Evolutionary conservation across 2,888 invertebrate genomes (phyloP), one percentile per base, ranked within the genome.

Genomic region (Selenia dentaria): DNA sequence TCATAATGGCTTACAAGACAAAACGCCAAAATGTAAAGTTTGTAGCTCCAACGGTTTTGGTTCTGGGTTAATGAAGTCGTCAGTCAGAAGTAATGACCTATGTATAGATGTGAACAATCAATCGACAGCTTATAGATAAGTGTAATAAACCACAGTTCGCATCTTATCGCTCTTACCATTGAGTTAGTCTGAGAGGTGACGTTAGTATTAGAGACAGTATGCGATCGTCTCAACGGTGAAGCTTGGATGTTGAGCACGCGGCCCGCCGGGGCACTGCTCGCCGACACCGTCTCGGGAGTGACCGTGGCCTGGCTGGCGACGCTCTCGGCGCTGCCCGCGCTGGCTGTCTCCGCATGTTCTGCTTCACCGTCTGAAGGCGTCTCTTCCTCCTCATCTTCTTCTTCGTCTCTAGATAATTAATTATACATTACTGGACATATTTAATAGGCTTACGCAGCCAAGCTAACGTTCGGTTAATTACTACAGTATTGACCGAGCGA

Each of bases 221-320:
- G 83, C 0, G 90, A 92, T 2, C 92, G 74, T 8, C 83, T 70
- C 35, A 88, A 51, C 0, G 91, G 80, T 0, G 86, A 83, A 0
- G 79, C 72, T 0, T 70, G 65, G 0, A 70, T 51, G 24, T 62
- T 68, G 6, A 57, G 65, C 24, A 28, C 53, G 0, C 54, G 22
- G 11, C 69, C 72, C 1, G 67, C 79, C 0, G 89, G 89, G 0
- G 89, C 88, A 42, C 88, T 88, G 54, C 83, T 83, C 0, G 86
- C 72, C 0, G 87, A 86, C 1, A 79, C 78, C 0, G 76, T 82
- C 59, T 88, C 89, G 0, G 88, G 88, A 0, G 87, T 86, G 10
- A 87, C 67, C 0, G 88, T 87, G 0, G 83, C 80, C 25, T 83
- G 79, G 33, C 87, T 87, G 5, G 67, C 77, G 0, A 52, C 76